These are phyloP conservation scores for Dorcus parallelipipedus DNA, from an alignment of 2,888 invertebrate genomes.

Conservation along the genomic window DNA sequence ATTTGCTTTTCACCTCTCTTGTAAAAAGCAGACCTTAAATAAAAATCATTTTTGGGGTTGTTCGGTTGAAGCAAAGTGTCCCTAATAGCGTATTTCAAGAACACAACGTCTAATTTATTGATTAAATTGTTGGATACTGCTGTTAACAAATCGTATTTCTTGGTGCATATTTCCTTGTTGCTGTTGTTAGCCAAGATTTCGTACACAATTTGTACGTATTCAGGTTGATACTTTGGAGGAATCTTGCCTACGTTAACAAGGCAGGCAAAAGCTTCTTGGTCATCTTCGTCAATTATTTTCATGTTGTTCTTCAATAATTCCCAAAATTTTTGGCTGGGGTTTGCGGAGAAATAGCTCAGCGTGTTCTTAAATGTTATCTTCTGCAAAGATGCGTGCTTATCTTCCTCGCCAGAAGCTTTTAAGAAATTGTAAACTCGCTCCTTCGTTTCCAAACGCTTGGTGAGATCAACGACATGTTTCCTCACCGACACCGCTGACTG, in stretches of 20 bases:
- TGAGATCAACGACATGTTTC: constrained; percentile 16
- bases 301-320: not conserved
- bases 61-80: not conserved
- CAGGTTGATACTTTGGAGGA: not conserved
- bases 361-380: constrained; percentile 1
- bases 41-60: too few species aligned
- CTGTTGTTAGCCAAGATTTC: not conserved
- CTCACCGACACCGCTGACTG: constrained; percentile 12
- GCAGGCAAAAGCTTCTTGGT: not conserved
- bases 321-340: constrained; percentile 12
- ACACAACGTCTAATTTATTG: not conserved
- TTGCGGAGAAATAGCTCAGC: not conserved
- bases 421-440: not conserved
- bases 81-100: not conserved
- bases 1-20: too few species aligned
- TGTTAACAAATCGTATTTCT: not conserved
- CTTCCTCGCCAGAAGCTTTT: not conserved
- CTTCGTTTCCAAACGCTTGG: not conserved
- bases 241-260: not conserved
- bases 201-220: not conserved
- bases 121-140: not conserved
- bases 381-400: not conserved
- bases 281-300: not conserved
- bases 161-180: not conserved
- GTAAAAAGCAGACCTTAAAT: too few species aligned